These are phyloP conservation scores for Rhodeus uyekii DNA, from an alignment of 2,797 vertebrate genomes.

Conservation along the genomic window DNA sequence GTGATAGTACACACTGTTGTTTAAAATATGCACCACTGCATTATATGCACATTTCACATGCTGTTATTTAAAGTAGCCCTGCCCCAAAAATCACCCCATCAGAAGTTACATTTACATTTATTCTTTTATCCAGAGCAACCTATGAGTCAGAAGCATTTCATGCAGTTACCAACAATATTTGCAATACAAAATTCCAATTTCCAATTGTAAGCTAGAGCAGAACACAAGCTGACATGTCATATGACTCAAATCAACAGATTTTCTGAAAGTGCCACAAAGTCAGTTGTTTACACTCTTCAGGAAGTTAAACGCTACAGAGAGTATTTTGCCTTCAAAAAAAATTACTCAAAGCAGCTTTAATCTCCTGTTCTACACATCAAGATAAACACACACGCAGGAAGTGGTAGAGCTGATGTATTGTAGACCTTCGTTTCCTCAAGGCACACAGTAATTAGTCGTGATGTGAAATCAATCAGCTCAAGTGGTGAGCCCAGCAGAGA, in stretches of 20 bases:
- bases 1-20: background rate
- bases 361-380: background rate
- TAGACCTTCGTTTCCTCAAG: conserved; percentile 70
- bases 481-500: conserved; percentile 68
- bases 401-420: conserved; percentile 67
- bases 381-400: conserved; percentile 41
- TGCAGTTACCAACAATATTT: background rate
- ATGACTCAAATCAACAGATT: background rate
- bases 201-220: background rate
- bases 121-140: background rate
- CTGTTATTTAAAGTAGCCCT: background rate
- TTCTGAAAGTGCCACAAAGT: background rate
- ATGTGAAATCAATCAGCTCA: conserved; percentile 78
- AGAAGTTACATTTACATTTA: background rate
- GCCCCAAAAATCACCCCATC: background rate
- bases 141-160: background rate
- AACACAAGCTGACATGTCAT: background rate
- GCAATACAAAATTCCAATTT: background rate
- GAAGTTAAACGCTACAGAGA: background rate
- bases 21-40: background rate
- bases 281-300: background rate
- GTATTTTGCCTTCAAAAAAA: background rate
- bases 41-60: background rate
- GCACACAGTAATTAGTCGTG: conserved; percentile 74
- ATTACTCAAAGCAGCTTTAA: background rate